These are phyloP conservation scores for Ceratotherium simum DNA, from an alignment of 2,113 vertebrate species.

Conservation along the genomic window DNA sequence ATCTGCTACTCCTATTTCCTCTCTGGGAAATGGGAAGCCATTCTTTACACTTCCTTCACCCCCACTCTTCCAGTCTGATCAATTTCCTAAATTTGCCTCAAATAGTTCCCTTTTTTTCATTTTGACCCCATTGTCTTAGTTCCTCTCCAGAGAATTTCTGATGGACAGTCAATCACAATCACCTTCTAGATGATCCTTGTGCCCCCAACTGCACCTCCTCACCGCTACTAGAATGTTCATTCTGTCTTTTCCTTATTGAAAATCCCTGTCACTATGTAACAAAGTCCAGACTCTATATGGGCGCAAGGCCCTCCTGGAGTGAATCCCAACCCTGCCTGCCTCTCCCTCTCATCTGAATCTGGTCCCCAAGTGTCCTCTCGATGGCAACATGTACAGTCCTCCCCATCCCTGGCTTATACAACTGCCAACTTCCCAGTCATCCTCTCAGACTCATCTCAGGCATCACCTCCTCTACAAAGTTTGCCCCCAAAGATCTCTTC, in stretches of 20 bases:
- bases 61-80: background rate
- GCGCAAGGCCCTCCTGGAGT: background rate
- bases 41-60: background rate
- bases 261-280: background rate
- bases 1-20: background rate
- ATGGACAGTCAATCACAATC: background rate
- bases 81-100: background rate
- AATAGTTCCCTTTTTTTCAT: background rate
- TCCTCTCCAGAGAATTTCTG: background rate
- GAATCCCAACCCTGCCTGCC: background rate
- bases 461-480: background rate
- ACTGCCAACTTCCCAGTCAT: background rate
- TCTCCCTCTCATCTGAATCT: too few relatives aligned
- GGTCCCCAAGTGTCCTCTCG: rapidly evolving
- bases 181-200: background rate
- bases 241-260: background rate
- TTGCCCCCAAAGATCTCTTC: background rate
- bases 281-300: background rate
- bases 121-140: background rate
- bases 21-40: background rate
- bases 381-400: background rate
- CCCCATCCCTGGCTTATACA: too few relatives aligned
- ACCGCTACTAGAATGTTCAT: background rate
- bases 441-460: background rate
- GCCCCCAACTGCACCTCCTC: background rate